Base-by-base conservation (phyloP, 2,113 vertebrate genomes). In the Triplophysa dalaica region DNA sequence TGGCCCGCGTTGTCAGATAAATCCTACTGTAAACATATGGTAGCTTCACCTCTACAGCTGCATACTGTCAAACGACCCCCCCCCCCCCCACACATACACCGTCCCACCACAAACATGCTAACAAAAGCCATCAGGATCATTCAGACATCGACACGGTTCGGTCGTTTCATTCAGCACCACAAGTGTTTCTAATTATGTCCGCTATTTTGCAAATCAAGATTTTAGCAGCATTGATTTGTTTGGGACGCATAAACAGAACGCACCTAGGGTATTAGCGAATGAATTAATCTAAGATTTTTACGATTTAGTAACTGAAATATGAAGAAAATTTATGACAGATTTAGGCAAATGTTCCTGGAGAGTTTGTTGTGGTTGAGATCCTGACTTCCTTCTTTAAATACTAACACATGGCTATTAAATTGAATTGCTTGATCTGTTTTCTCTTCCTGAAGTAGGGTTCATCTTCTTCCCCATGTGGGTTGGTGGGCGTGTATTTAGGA, bases 381-480 rank as follows among this genome's bases (percentile, higher is more conserved):
- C 66, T n/a, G 41, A 70, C 58, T 79, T 75, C 24, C 24, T 67
- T 76, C 8, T 17, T n/a, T 52, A 69, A 61, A 33, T 38, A 69
- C 52, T 24, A n/a, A 41, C 61, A 45, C 43, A 81, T 63, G 58
- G 77, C 54, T 62, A 70, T 79, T 70, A 62, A 43, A 79, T 70
- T 50, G 2, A 74, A 80, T 74, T 26, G 61, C 48, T 43, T 80
- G 69, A 65, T 63, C 29, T 8, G 43, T 50, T 63, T 73, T 48
- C 60, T 43, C 78, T 70, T 54, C 48, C 48, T 19, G 41, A 56
- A 24, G n/a, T 19, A 21, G 61, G 21, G 60, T 63, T 24, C 60
- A 70, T 74, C 78, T 38, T 38, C 79, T 73, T 80, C 67, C 72
- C 38, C 9, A 52, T 63, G 64, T 79, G 75, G 63, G 75, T 67